phyloP scores from a whole-genome alignment of 2,888 invertebrate species.

The Nasonovia ribisnigri region DNA sequence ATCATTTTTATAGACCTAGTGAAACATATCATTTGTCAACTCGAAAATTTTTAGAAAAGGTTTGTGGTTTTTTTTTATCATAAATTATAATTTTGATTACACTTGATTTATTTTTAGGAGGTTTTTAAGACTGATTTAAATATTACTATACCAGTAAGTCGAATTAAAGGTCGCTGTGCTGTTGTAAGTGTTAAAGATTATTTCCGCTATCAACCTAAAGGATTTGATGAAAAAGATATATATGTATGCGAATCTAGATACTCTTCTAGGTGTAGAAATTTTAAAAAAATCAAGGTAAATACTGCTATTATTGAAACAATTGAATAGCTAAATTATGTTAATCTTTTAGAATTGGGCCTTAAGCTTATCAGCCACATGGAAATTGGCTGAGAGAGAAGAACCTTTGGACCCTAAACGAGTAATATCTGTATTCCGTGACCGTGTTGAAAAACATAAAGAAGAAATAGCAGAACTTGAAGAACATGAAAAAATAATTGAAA shows the following conservation, averaged over 20 bases:
- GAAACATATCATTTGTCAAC: constrained; percentile 97
- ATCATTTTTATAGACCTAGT: constrained; percentile 90
- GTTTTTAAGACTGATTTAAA: constrained; percentile 95
- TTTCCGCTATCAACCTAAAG: constrained; percentile 88
- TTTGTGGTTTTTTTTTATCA: constrained; percentile 61
- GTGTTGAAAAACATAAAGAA: constrained; percentile 90
- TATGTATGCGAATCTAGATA: constrained; percentile 98
- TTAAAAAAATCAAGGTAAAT: constrained; percentile 83
- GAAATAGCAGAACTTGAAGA: constrained; percentile 88
- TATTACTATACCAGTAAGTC: constrained; percentile 85
- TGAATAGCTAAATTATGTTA: neutral
- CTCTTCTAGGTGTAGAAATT: constrained; percentile 85
- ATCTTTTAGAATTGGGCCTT: constrained; percentile 71
- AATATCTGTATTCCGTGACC: constrained; percentile 92
- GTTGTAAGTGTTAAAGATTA: constrained; percentile 96
- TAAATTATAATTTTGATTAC: neutral
- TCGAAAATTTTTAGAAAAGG: constrained; percentile 92
- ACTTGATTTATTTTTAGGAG: constrained; percentile 73
- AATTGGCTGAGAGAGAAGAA: constrained; percentile 78
- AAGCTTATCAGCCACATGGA: constrained; percentile 78
- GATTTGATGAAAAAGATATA: constrained; percentile 91
- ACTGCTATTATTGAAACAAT: neutral
- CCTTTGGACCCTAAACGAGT: constrained; percentile 87
- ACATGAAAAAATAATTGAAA: constrained; percentile 85
- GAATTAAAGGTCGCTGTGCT: constrained; percentile 89